Percentiles rank a stretch among this genome's conserved stretches.
These are phyloP conservation scores for Danionella cerebrum DNA, from an alignment of 2,113 vertebrate genomes.

Conservation along the genomic window DNA sequence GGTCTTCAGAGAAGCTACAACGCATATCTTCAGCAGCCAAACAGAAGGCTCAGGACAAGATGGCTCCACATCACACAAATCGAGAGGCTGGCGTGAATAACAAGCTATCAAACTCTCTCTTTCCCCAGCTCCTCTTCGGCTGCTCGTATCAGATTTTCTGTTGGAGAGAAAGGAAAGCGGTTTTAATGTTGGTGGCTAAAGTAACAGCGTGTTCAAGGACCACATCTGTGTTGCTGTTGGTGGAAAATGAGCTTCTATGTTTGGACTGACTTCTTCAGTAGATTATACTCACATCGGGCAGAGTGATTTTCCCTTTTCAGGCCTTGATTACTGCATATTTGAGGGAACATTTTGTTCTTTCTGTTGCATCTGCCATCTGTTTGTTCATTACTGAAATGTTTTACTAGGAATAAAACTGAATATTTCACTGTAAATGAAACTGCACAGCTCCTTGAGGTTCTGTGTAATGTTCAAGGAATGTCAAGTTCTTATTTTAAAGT, in stretches of 20 bases:
- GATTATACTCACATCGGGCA: neutral
- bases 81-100: slow-evolving; percentile 1
- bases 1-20: neutral
- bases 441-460: neutral
- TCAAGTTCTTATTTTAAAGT: neutral
- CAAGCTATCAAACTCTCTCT: neutral
- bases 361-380: neutral
- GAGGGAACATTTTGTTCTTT: neutral
- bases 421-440: neutral
- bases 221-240: neutral
- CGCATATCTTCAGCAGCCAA: slow-evolving; percentile 2
- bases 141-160: slow-evolving; percentile 21
- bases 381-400: neutral
- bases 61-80: slow-evolving; percentile 20
- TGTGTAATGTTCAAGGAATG: neutral
- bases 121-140: neutral
- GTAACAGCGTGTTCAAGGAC: neutral
- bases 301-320: neutral
- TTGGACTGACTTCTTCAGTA: neutral
- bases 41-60: neutral
- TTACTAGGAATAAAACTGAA: neutral
- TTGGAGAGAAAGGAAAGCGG: slow-evolving; percentile 29
- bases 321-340: neutral
- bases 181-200: slow-evolving; percentile 1
- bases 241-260: neutral